Evolutionary conservation across 2,888 invertebrate species (phyloP), one percentile per base, ranked within the genome.

Genomic region (Machimus rusticus): DNA sequence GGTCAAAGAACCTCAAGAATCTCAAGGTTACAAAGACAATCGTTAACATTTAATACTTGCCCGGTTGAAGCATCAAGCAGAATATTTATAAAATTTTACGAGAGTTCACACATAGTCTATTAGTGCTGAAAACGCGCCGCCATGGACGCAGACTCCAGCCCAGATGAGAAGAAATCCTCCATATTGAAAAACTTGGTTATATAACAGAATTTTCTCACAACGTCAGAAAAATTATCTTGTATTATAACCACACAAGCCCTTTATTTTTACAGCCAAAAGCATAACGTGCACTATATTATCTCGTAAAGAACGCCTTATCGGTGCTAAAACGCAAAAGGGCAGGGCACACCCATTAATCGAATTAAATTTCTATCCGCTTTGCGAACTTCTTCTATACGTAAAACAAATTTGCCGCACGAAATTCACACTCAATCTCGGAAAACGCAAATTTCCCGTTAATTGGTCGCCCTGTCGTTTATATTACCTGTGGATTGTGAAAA

Each of bases 81-180:
- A 19, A 57, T 57, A 23, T 57, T 9, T 9, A 8, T 12, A 66
- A 23, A 66, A 66, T 23, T 23, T 66, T 66, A 66, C 66, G 12
- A 66, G 9, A 66, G 23, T 23, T 51, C 66, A 23, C 28, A 66
- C 66, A 66, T 12, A 66, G 66, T 66, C 28, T 28, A 66, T 23
- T 28, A 66, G 66, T 12, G 23, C 28, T 19, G 19, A 23, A 66
- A 8, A 76, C 14, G 74, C 74, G 74, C 74, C 39, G 23, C 28
- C 12, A 23, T 37, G 39, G 86, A 88, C 88, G 88, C 88, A 88
- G 88, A 88, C 88, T 88, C 88, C 88, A 77, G 74, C 39, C 23
- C 28, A 74, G 85, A 74, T 87, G 66, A 86, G 82, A 88, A 88
- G 28, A 87, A 46, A 76, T 88, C 86, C 87, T 76, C 88, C 88